Conservation (phyloP, 2,113 vertebrate genomes). For the Tragelaphus scriptus region DNA sequence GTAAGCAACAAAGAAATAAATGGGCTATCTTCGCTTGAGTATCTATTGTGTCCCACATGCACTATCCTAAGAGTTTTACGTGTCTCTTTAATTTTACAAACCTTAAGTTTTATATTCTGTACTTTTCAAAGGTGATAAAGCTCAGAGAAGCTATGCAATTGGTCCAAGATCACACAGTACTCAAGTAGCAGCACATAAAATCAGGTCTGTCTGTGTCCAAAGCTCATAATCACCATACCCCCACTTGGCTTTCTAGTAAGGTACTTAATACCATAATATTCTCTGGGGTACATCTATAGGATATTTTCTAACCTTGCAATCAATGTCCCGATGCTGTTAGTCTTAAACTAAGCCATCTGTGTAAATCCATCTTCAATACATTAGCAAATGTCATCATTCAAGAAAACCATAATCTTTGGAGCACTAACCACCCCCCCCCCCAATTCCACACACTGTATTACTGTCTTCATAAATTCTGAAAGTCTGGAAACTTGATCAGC, state of each 20-base stretch:
- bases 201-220: background rate
- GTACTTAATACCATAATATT: background rate
- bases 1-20: background rate
- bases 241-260: background rate
- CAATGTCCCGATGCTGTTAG: background rate
- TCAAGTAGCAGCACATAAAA: background rate
- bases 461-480: background rate
- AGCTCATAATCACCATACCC: background rate
- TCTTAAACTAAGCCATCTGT: background rate
- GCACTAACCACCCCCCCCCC: background rate
- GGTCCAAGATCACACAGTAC: background rate
- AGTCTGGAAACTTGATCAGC: conserved; percentile 41
- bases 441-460: background rate
- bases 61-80: background rate
- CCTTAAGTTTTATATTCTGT: background rate
- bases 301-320: background rate
- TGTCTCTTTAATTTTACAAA: background rate
- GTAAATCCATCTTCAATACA: background rate
- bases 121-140: background rate
- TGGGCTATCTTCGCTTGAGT: background rate
- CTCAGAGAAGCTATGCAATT: background rate
- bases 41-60: background rate
- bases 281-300: background rate
- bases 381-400: background rate
- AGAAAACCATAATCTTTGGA: background rate